These are phyloP conservation scores for Platynereis dumerilii DNA, from an alignment of 2,888 invertebrate genomes.

Conservation along the genomic window DNA sequence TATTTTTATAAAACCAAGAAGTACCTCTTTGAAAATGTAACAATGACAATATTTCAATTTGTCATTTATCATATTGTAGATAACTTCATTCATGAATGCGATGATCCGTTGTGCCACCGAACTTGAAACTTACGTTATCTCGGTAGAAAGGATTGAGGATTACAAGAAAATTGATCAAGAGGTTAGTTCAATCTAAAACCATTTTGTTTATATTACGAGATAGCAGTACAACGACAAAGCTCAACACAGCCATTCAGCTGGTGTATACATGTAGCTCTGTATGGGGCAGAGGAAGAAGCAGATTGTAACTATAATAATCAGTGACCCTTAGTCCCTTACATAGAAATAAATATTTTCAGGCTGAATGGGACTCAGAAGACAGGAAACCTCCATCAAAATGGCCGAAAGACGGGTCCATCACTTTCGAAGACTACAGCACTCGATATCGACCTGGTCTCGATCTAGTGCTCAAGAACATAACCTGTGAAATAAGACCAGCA, in stretches of 20 bases:
- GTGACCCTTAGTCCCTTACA: too few species aligned
- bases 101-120: constrained; percentile 1
- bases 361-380: constrained; percentile 13
- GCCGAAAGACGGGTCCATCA: constrained; percentile 54
- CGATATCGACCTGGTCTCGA: constrained; percentile 57
- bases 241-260: too few species aligned
- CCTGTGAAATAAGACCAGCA: constrained; percentile 46
- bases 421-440: constrained; percentile 51
- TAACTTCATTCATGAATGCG: constrained; percentile 2
- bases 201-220: not conserved
- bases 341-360: constrained; percentile 19
- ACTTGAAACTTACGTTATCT: constrained; percentile 7
- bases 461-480: constrained; percentile 54
- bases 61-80: too few species aligned
- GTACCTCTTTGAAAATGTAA: too few species aligned
- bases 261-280: too few species aligned
- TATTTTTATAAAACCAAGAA: too few species aligned
- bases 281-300: too few species aligned
- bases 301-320: too few species aligned
- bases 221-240: too few species aligned
- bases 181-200: constrained; percentile 1
- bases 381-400: constrained; percentile 37
- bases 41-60: too few species aligned
- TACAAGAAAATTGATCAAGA: constrained; percentile 5
- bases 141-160: constrained; percentile 14